Evolutionary conservation across 2,888 invertebrate genomes (phyloP), one percentile per base, ranked within the genome.

Genomic region (Willowsia nigromaculata): DNA sequence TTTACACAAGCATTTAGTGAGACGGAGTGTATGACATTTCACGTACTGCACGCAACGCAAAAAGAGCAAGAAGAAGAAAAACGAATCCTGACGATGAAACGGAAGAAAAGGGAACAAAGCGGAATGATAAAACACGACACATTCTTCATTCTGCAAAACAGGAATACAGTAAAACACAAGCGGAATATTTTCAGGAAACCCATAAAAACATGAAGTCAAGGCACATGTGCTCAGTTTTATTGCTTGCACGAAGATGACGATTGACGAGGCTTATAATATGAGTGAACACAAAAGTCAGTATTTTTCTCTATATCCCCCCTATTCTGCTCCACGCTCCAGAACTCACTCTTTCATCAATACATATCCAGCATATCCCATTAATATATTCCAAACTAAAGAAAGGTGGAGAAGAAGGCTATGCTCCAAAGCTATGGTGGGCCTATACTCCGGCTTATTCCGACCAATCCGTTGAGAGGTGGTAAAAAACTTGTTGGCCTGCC

Each of bases 331-430:
- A 71, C 68, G 50, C 37, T 83, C 83, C 83, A 83, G 83, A 37
- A 62, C 43, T 40, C 56, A 2, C 59, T 27, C 5, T 25, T 1
- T 7, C 62, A n/a, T 15, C 27, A 50, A 76, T 56, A 71, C 47
- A 56, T 50, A 56, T 74, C 71, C 53, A 84, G 71, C 15, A 71
- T 84, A 84, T 56, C 71, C 71, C 68, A 43, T 30, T 25, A 50
- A 30, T 68, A 65, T 53, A 81, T 81, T 81, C 40, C 27, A 37
- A 15, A 2, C 62, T 62, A 2, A 56, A 37, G 37, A 84, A 68
- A 84, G 84, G 84, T 84, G 84, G 84, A 74, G 74, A 84, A 74
- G 71, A 74, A 84, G 84, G 84, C 53, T 84, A 84, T 84, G 84
- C 84, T 84, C 71, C 68, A 65, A 74, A 74, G 71, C 37, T 56